Evolutionary conservation across 2,113 vertebrate species (phyloP).

Genomic region (Datnioides undecimradiatus): DNA sequence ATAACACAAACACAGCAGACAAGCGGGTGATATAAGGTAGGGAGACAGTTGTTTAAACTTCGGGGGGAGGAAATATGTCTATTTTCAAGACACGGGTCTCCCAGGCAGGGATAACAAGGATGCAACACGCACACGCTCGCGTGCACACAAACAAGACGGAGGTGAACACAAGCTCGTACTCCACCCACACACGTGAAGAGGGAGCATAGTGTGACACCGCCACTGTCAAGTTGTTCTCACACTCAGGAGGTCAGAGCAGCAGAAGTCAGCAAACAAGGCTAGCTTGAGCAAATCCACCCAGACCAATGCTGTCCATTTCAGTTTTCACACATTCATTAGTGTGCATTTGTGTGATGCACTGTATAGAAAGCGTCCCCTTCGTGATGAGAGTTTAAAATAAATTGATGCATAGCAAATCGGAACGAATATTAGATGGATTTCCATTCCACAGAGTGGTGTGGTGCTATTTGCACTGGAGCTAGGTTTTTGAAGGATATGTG

Average conservation of each 20-base stretch:
- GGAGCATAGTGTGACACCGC: conserved; percentile 34
- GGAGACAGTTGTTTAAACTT: conserved; percentile 59
- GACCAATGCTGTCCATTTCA: background rate
- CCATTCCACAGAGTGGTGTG: too few relatives aligned
- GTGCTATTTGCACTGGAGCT: too few relatives aligned
- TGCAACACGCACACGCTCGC: background rate
- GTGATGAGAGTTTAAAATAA: too few relatives aligned
- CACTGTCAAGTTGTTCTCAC: conserved; percentile 47
- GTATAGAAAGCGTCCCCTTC: background rate
- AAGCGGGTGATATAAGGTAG: conserved; percentile 56
- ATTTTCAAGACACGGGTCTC: conserved; percentile 44
- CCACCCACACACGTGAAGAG: conserved; percentile 27
- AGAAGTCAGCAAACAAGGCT: conserved; percentile 29
- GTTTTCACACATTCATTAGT: background rate
- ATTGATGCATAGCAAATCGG: too few relatives aligned
- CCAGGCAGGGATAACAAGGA: conserved; percentile 34
- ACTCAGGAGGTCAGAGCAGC: conserved; percentile 2
- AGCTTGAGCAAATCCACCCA: conserved; percentile 10
- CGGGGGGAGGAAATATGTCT: conserved; percentile 17
- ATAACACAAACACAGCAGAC: conserved; percentile 37
- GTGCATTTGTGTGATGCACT: background rate
- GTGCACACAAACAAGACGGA: conserved; percentile 6
- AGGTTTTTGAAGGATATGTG: too few relatives aligned
- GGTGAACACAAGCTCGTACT: conserved; percentile 28
- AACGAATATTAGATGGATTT: too few relatives aligned